A percentile compares a stretch with the other conserved stretches of the same genome.
phyloP scores from a whole-genome alignment of 2,113 vertebrate species.

The Neopipo cinnamomea region DNA sequence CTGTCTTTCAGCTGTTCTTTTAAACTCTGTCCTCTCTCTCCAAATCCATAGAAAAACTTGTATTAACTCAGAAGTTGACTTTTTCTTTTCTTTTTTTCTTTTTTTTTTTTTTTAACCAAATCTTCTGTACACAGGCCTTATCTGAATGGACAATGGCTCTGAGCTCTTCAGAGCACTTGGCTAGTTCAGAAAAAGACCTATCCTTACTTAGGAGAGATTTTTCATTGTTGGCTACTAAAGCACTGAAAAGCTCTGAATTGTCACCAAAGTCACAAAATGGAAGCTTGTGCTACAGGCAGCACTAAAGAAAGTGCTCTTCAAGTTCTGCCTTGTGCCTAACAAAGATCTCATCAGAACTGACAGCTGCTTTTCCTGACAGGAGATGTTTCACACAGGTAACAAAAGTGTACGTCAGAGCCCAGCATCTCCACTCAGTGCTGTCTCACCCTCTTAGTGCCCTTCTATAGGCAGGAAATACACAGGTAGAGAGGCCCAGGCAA shows the following conservation, averaged over 20 bases:
- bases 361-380: background rate
- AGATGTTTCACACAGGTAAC: background rate
- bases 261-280: background rate
- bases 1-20: background rate
- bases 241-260: background rate
- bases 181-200: background rate
- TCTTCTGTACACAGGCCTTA: background rate
- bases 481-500: background rate
- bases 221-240: background rate
- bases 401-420: fast-evolving
- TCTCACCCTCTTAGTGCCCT: background rate
- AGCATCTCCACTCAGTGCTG: background rate
- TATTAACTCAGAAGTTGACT: background rate
- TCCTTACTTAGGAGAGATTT: background rate
- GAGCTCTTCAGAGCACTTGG: background rate
- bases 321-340: background rate
- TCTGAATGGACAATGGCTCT: background rate
- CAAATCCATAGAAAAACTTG: background rate
- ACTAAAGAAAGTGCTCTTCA: background rate
- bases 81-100: background rate
- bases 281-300: background rate
- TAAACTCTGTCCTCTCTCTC: background rate
- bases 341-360: background rate
- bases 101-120: background rate
- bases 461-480: background rate